Evolutionary conservation across 2,113 vertebrate species (phyloP).

Genomic region (Macheiramphus alcinus): DNA sequence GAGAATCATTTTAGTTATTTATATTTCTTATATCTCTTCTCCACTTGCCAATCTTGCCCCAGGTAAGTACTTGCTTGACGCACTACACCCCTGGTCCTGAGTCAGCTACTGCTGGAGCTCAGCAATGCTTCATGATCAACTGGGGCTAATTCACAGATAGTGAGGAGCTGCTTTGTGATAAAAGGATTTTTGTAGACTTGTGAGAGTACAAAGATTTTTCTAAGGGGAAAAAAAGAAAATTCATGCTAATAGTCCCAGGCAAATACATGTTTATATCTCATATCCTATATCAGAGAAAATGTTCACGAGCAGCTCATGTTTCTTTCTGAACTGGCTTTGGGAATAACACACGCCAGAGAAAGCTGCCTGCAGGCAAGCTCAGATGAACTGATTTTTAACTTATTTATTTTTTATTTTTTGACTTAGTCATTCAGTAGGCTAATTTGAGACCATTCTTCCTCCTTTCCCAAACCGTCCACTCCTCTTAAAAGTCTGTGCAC

Average conservation of each 20-base stretch:
- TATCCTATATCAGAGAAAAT: neutral
- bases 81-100: rapidly evolving
- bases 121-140: neutral
- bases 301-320: neutral
- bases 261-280: neutral
- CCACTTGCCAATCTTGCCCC: neutral
- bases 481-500: neutral
- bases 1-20: neutral
- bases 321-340: neutral
- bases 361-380: neutral
- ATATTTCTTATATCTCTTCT: too few species aligned
- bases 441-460: neutral
- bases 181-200: neutral
- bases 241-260: neutral
- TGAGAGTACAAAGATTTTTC: neutral
- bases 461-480: neutral
- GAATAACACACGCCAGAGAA: neutral
- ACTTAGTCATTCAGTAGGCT: neutral
- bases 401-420: neutral
- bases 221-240: neutral
- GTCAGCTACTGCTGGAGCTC: neutral
- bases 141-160: too few species aligned
- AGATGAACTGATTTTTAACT: neutral
- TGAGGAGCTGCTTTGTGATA: neutral
- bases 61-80: rapidly evolving